Evolutionary conservation across 2,113 vertebrate species (phyloP).

Genomic region (Oplegnathus fasciatus): DNA sequence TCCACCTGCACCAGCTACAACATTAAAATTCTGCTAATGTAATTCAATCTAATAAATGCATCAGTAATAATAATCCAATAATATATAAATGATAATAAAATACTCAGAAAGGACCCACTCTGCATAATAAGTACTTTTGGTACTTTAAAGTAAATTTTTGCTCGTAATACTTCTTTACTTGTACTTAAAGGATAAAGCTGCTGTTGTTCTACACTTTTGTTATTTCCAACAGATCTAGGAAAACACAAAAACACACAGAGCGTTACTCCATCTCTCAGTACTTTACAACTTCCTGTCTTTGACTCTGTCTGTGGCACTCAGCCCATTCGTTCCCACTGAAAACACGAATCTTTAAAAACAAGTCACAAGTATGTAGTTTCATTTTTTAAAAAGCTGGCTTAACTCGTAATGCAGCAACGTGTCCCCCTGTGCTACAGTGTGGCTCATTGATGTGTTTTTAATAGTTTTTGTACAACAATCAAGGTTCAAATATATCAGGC

Average conservation of each 20-base stretch:
- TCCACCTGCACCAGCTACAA: no score
- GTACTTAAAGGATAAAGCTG: background rate
- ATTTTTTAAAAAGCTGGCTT: background rate
- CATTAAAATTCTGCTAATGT: no score
- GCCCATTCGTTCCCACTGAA: background rate
- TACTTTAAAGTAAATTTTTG: background rate
- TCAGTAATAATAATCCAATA: background rate
- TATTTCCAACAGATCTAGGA: background rate
- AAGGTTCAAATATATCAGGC: background rate
- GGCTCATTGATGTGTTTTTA: background rate
- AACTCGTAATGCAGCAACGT: background rate
- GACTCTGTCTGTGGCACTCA: no score
- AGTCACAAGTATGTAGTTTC: background rate
- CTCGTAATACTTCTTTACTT: background rate
- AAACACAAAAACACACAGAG: background rate
- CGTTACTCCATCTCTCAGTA: background rate
- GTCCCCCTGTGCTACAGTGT: background rate
- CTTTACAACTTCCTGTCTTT: background rate
- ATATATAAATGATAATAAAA: background rate
- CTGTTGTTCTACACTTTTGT: background rate
- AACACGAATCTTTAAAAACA: background rate
- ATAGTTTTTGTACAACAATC: background rate
- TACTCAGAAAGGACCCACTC: no score
- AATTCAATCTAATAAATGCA: background rate
- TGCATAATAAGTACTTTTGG: background rate